Percentiles rank a stretch among this genome's conserved stretches.
Conservation (phyloP, 2,797 vertebrate species). For the Sebastes hopkinsi region DNA sequence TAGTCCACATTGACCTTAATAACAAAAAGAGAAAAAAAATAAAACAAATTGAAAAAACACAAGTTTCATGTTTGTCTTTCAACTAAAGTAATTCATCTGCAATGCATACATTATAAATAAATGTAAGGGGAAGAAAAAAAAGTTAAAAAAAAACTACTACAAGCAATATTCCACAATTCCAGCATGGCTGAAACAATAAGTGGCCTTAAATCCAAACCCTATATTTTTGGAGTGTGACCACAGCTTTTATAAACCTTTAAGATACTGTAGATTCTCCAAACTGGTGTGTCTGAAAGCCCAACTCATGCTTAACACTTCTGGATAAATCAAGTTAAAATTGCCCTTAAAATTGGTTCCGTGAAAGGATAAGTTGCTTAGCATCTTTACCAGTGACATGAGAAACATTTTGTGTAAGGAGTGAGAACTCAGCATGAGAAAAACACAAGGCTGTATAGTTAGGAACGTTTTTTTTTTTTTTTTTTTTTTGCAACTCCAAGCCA, state of each 20-base stretch:
- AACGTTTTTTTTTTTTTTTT: conserved; percentile 24
- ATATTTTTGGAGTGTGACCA: conserved; percentile 67
- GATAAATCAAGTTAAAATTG: conserved; percentile 79
- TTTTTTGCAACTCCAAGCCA: conserved; percentile 58
- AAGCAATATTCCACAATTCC: conserved; percentile 81
- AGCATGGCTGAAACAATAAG: conserved; percentile 83
- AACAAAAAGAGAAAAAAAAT: conserved; percentile 51
- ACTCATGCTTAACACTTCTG: conserved; percentile 74
- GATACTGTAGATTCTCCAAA: conserved; percentile 72
- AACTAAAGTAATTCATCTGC: conserved; percentile 80
- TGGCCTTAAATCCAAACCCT: conserved; percentile 70
- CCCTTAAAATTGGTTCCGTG: conserved; percentile 71
- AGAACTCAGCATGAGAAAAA: conserved; percentile 59
- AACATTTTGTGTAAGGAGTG: conserved; percentile 54
- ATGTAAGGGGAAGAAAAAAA: conserved; percentile 74
- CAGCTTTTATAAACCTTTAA: conserved; percentile 73
- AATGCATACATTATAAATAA: conserved; percentile 88
- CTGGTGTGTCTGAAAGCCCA: conserved; percentile 57
- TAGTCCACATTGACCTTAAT: conserved; percentile 76
- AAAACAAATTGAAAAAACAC: conserved; percentile 51
- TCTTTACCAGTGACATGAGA: conserved; percentile 52
- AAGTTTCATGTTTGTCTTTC: conserved; percentile 64
- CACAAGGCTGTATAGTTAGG: conserved; percentile 59
- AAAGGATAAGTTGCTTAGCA: conserved; percentile 37
- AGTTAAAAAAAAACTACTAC: conserved; percentile 74